Conservation (phyloP, 2,888 invertebrate genomes). For the Drosophila formosana region DNA sequence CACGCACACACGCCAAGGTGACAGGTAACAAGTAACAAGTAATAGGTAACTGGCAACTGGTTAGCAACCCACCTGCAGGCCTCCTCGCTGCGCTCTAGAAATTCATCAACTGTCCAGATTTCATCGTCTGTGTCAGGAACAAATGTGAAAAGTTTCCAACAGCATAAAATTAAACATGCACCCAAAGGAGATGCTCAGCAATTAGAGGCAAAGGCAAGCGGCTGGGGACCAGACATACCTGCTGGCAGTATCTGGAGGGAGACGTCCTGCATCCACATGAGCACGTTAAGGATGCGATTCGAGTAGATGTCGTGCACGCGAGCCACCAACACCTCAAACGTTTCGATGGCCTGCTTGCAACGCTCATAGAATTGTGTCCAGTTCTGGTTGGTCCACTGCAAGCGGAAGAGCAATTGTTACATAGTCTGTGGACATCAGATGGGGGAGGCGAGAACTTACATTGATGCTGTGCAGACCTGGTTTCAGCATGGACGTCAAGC, state of each 20-base stretch:
- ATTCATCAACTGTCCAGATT: slow-evolving; percentile 95
- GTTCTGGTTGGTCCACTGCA: slow-evolving; percentile 92
- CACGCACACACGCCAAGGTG: slow-evolving; percentile 28
- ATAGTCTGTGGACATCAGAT: not conserved
- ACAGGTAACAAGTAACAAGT: slow-evolving; percentile 28
- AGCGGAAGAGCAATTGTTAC: slow-evolving; percentile 6
- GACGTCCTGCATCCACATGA: slow-evolving; percentile 95
- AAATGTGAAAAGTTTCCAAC: slow-evolving; percentile 73
- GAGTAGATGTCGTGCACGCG: slow-evolving; percentile 96
- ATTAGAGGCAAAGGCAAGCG: slow-evolving; percentile 28
- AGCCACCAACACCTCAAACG: slow-evolving; percentile 91
- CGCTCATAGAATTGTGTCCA: slow-evolving; percentile 92
- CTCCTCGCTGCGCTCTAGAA: slow-evolving; percentile 93
- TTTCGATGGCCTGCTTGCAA: slow-evolving; percentile 91
- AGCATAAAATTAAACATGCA: slow-evolving; percentile 48
- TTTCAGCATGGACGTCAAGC: slow-evolving; percentile 92
- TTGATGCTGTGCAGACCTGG: slow-evolving; percentile 92
- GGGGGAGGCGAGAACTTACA: slow-evolving; percentile 64
- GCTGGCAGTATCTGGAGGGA: slow-evolving; percentile 92
- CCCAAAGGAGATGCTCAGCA: slow-evolving; percentile 24
- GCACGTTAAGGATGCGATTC: slow-evolving; percentile 94
- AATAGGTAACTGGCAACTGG: slow-evolving; percentile 12
- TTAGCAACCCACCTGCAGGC: slow-evolving; percentile 88
- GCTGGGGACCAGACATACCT: slow-evolving; percentile 67
- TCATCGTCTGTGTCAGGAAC: slow-evolving; percentile 87